Conservation (phyloP, 1,140 invertebrate genomes). For the Holcopasites calliopsidis region DNA sequence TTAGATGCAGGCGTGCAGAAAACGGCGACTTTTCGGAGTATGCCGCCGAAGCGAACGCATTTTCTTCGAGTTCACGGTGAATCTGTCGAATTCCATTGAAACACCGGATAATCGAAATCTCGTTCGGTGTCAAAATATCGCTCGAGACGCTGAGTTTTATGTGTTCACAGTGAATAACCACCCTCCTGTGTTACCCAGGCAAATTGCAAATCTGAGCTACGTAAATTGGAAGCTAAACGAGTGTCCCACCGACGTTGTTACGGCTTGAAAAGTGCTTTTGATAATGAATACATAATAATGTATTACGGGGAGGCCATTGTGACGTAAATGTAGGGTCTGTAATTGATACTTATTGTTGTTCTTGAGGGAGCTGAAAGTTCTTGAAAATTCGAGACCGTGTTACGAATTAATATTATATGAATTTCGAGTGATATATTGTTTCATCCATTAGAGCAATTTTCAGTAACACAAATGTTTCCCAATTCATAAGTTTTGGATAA, state of each 20-base stretch:
- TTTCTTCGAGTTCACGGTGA: background rate
- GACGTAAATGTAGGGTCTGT: background rate
- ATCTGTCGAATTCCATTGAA: background rate
- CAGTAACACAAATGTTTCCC: no score
- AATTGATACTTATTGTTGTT: background rate
- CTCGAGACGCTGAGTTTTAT: background rate
- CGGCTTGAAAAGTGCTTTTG: background rate
- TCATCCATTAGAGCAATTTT: no score
- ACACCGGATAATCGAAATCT: no score
- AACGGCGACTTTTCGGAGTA: background rate
- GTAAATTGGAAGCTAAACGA: constrained; percentile 2
- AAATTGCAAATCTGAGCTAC: constrained; percentile 5
- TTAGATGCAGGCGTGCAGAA: background rate
- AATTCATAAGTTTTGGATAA: no score
- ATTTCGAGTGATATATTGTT: no score
- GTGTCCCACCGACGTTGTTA: background rate
- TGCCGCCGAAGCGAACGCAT: background rate
- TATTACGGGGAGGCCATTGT: background rate
- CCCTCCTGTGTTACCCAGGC: background rate
- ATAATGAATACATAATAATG: background rate
- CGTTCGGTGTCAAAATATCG: background rate
- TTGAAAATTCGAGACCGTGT: no score
- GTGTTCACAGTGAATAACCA: constrained; percentile 13
- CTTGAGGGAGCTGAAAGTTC: background rate
- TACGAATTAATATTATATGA: no score